Percentiles rank a stretch among this genome's conserved stretches.
phyloP scores from a whole-genome alignment of 1,140 invertebrate species.

The Teleogryllus occipitalis region DNA sequence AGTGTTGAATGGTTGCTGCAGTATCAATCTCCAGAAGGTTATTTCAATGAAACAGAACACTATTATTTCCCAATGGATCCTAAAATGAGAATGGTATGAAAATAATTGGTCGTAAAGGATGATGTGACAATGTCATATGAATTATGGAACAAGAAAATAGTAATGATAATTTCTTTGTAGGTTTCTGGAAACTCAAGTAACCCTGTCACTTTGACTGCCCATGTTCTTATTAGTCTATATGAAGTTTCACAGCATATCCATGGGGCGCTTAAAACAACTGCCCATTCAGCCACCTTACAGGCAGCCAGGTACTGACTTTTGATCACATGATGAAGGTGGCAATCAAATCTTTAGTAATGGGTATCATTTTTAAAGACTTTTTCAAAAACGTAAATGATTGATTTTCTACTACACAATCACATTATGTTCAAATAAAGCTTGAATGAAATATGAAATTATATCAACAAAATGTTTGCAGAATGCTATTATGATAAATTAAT shows the following conservation, averaged over 20 bases:
- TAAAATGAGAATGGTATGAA: constrained; percentile 28
- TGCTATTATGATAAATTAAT: too few relatives aligned
- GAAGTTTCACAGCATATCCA: constrained; percentile 34
- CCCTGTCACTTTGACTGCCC: constrained; percentile 40
- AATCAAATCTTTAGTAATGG: not conserved
- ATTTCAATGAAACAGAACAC: constrained; percentile 37
- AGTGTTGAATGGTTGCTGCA: constrained; percentile 38
- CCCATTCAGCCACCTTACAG: constrained; percentile 30
- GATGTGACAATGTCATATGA: constrained; percentile 16
- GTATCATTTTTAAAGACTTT: not conserved
- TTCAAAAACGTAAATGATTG: too few relatives aligned
- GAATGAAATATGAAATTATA: too few relatives aligned
- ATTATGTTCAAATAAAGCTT: too few relatives aligned
- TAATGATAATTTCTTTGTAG: not conserved
- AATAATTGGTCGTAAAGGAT: not conserved
- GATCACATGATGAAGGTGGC: too few relatives aligned
- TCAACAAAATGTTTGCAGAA: too few relatives aligned
- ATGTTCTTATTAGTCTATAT: constrained; percentile 41
- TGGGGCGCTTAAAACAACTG: constrained; percentile 29
- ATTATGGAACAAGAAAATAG: not conserved
- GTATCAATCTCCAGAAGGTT: constrained; percentile 37
- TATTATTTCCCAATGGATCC: constrained; percentile 29
- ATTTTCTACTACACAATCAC: too few relatives aligned
- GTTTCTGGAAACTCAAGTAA: not conserved
- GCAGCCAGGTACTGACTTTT: constrained; percentile 30